Evolutionary conservation across 2,797 vertebrate species (phyloP).

Genomic region (Pangasius larnaudii): DNA sequence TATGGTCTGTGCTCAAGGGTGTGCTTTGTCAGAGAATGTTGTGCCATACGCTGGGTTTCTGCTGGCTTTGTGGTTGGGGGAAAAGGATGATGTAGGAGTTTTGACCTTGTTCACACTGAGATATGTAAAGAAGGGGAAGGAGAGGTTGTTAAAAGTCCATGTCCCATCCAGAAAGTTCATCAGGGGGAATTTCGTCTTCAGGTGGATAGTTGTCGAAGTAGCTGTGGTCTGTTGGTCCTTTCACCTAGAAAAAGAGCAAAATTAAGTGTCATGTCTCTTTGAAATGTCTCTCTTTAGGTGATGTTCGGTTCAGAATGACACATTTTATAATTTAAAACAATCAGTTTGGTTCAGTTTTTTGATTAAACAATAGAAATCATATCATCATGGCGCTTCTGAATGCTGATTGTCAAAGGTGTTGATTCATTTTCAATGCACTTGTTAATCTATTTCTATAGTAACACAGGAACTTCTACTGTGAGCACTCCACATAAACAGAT

Average conservation of each 20-base stretch:
- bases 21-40: slow-evolving; percentile 48
- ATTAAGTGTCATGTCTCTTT: background rate
- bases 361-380: background rate
- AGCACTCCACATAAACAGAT: background rate
- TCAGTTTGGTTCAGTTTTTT: background rate
- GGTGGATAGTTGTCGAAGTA: slow-evolving; percentile 91
- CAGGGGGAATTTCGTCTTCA: slow-evolving; percentile 86
- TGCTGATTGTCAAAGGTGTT: background rate
- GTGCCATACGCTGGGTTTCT: slow-evolving; percentile 55
- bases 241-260: slow-evolving; percentile 73
- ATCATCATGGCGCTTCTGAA: background rate
- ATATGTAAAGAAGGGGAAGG: slow-evolving; percentile 20
- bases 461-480: background rate
- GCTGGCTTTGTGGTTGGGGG: slow-evolving; percentile 32
- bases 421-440: background rate
- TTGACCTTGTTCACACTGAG: slow-evolving; percentile 39
- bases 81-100: slow-evolving; percentile 38
- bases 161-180: slow-evolving; percentile 95
- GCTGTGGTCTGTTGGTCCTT: slow-evolving; percentile 87
- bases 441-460: background rate
- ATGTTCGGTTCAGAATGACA: background rate
- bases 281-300: background rate
- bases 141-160: slow-evolving; percentile 84
- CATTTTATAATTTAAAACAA: background rate
- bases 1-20: slow-evolving; percentile 42